A percentile compares a stretch with the other conserved stretches of the same genome.
Conservation (phyloP, 2,113 vertebrate genomes). For the Euleptes europaea region DNA sequence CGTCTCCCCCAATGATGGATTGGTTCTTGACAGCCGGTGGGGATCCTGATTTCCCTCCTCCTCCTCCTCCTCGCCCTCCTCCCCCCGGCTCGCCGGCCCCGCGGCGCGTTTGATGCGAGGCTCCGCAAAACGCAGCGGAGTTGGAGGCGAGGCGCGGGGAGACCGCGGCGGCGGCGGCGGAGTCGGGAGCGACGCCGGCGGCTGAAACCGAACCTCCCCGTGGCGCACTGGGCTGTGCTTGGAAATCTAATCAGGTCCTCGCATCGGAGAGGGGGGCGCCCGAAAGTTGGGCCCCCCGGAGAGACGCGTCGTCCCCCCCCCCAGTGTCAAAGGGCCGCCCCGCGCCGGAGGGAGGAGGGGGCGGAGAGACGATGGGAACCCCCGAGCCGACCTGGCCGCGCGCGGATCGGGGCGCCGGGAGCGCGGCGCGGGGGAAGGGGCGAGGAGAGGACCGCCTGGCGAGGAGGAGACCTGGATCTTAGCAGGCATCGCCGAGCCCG, state of each 20-base stretch:
- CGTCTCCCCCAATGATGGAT: conserved; percentile 46
- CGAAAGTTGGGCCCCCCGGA: too few relatives aligned
- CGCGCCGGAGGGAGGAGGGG: not conserved
- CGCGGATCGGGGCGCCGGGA: conserved; percentile 65
- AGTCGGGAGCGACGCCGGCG: conserved; percentile 66
- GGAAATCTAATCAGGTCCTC: conserved; percentile 91
- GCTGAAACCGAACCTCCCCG: conserved; percentile 76
- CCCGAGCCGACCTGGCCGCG: conserved; percentile 54
- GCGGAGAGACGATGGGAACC: conserved; percentile 55
- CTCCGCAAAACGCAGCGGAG: conserved; percentile 77
- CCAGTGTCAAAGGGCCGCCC: not conserved
- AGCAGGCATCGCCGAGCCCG: conserved; percentile 54
- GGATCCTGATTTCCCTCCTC: conserved; percentile 69
- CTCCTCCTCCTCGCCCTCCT: conserved; percentile 15
- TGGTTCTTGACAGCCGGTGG: conserved; percentile 72
- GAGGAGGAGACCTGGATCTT: conserved; percentile 69
- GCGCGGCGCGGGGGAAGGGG: conserved; percentile 59
- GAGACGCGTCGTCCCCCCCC: too few relatives aligned
- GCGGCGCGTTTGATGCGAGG: conserved; percentile 69
- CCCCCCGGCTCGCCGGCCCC: conserved; percentile 9
- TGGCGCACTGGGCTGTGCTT: conserved; percentile 94
- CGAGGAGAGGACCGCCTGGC: conserved; percentile 54
- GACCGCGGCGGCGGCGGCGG: conserved; percentile 65
- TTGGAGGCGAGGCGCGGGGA: conserved; percentile 65
- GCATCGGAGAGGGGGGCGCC: conserved; percentile 51